Conservation (phyloP, 2,888 invertebrate genomes). For the Uloborus plumipes region DNA sequence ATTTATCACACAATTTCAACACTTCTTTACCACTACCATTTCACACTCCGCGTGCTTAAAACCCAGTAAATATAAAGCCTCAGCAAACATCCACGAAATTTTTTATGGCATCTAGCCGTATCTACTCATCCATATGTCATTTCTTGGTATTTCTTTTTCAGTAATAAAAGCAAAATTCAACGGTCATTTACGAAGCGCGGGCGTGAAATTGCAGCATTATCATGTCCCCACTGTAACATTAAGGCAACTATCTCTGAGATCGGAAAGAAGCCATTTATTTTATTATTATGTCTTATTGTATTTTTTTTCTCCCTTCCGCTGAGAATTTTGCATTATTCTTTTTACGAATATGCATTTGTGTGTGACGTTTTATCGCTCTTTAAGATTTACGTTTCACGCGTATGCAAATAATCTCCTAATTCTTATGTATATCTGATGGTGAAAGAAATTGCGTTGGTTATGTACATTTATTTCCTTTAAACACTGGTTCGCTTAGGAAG, state of each 20-base stretch:
- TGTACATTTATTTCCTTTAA: no score
- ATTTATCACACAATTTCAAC: no score
- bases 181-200: constrained; percentile 32
- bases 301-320: not conserved
- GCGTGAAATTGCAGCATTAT: constrained; percentile 47
- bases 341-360: not conserved
- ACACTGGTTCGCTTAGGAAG: no score
- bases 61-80: not conserved
- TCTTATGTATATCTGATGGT: not conserved
- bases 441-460: no score
- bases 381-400: not conserved
- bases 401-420: constrained; percentile 3
- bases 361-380: not conserved
- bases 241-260: constrained; percentile 41
- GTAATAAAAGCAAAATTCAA: constrained; percentile 39
- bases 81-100: no score
- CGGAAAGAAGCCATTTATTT: constrained; percentile 46
- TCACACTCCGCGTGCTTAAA: not conserved
- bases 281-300: constrained; percentile 56
- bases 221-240: constrained; percentile 26
- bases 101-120: not conserved
- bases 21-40: no score
- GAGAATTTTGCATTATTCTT: not conserved
- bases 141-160: constrained; percentile 19
- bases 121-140: constrained; percentile 25